Percentiles rank a stretch among this genome's conserved stretches.
These are phyloP conservation scores for Muschampia staudingeri DNA, from an alignment of 2,888 invertebrate genomes.

Conservation along the genomic window DNA sequence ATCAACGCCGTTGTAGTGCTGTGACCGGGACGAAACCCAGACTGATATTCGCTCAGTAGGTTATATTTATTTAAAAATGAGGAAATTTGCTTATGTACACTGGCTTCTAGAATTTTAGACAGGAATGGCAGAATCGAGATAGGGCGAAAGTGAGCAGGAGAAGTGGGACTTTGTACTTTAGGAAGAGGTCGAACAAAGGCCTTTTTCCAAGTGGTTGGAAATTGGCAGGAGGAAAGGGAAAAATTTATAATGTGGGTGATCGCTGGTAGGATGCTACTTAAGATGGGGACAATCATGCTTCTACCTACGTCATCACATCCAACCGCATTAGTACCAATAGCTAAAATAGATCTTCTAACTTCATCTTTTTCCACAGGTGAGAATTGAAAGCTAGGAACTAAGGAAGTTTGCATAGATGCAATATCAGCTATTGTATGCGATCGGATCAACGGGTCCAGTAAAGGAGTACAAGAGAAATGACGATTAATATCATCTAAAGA, in stretches of 20 bases:
- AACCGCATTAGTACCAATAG: not conserved
- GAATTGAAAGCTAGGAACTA: not conserved
- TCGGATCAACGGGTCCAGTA: not conserved
- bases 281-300: not conserved
- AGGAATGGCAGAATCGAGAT: not conserved
- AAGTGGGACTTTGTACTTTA: not conserved
- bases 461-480: not conserved
- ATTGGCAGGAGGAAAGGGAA: not conserved
- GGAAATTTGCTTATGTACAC: slow-evolving; percentile 1
- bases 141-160: not conserved
- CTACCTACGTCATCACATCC: not conserved
- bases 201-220: not conserved
- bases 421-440: not conserved
- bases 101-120: not conserved
- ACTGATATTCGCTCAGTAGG: not conserved
- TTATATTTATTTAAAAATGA: not conserved
- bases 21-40: slow-evolving; percentile 9
- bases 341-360: not conserved
- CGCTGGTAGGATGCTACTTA: not conserved
- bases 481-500: not conserved
- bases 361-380: not conserved
- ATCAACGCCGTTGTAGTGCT: slow-evolving; percentile 1
- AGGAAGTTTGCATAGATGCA: not conserved
- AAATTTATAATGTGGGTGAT: not conserved
- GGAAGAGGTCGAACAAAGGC: not conserved